A percentile compares a stretch with the other conserved stretches of the same genome.
These are phyloP conservation scores for Pristionchus japonicus DNA, from an alignment of 2,888 invertebrate species.

Conservation along the genomic window DNA sequence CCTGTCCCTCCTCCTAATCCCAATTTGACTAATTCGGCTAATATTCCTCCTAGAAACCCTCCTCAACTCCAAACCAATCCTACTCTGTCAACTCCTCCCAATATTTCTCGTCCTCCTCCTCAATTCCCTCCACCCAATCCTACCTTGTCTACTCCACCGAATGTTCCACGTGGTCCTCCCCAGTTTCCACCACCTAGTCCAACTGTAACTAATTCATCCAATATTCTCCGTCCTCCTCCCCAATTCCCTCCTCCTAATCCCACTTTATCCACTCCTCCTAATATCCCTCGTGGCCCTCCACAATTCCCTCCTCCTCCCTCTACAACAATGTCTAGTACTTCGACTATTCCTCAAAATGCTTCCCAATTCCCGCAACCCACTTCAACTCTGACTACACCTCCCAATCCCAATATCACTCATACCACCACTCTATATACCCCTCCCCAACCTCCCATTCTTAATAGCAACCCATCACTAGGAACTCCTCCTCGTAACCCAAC, in stretches of 20 bases:
- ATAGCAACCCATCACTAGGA: background rate
- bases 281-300: background rate
- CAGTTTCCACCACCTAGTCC: background rate
- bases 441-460: background rate
- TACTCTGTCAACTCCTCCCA: background rate
- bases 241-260: background rate
- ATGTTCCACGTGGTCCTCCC: background rate
- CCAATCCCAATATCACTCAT: background rate
- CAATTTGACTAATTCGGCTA: too few relatives aligned
- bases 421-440: background rate
- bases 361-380: background rate
- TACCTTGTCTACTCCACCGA: background rate
- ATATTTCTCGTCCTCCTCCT: background rate
- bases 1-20: background rate
- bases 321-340: background rate
- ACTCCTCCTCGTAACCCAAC: background rate
- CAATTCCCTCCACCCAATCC: background rate
- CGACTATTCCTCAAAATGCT: background rate
- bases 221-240: background rate
- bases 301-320: background rate
- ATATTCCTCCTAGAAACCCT: too few relatives aligned
- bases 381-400: background rate
- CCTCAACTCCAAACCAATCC: background rate
- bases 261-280: background rate
- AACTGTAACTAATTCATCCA: background rate